Conservation (phyloP, 2,113 vertebrate species). For the Sylvicapra grimmia region DNA sequence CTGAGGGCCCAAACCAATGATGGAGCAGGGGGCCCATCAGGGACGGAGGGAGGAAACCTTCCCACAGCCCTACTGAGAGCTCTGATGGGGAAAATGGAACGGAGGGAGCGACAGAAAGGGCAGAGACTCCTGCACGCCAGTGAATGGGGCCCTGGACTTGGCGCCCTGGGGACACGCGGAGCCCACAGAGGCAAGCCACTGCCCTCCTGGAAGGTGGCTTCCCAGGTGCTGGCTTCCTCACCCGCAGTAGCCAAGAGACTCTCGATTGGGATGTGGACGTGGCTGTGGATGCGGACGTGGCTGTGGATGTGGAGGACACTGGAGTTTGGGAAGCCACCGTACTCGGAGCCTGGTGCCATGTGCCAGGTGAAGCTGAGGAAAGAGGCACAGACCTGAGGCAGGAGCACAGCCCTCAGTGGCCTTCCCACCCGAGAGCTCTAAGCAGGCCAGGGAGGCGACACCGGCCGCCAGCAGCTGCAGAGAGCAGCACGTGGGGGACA, state of each 20-base stretch:
- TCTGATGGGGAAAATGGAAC: neutral
- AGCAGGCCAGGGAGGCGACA: neutral
- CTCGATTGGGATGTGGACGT: slow-evolving; percentile 91
- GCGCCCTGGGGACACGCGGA: neutral
- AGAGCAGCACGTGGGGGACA: slow-evolving; percentile 93
- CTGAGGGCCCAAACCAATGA: neutral
- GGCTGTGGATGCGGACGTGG: slow-evolving; percentile 94
- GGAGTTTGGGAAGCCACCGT: slow-evolving; percentile 97
- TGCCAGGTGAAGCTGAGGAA: slow-evolving; percentile 94
- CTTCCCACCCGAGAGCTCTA: slow-evolving; percentile 73
- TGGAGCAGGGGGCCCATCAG: neutral
- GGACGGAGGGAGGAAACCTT: neutral
- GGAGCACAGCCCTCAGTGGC: slow-evolving; percentile 85
- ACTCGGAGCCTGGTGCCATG: slow-evolving; percentile 90
- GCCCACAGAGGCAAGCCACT: fast-evolving
- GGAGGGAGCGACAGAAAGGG: neutral
- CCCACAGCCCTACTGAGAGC: neutral
- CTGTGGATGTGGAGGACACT: slow-evolving; percentile 97
- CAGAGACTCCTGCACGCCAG: neutral
- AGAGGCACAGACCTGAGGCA: slow-evolving; percentile 85
- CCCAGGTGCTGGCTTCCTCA: slow-evolving; percentile 93
- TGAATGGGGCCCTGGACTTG: neutral
- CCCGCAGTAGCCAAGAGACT: slow-evolving; percentile 93
- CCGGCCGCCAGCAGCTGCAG: slow-evolving; percentile 78
- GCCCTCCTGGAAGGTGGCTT: neutral